A percentile compares a stretch with the other conserved stretches of the same genome.
Evolutionary conservation across 2,113 vertebrate species (phyloP).

Genomic region (Megaptera novaeangliae): DNA sequence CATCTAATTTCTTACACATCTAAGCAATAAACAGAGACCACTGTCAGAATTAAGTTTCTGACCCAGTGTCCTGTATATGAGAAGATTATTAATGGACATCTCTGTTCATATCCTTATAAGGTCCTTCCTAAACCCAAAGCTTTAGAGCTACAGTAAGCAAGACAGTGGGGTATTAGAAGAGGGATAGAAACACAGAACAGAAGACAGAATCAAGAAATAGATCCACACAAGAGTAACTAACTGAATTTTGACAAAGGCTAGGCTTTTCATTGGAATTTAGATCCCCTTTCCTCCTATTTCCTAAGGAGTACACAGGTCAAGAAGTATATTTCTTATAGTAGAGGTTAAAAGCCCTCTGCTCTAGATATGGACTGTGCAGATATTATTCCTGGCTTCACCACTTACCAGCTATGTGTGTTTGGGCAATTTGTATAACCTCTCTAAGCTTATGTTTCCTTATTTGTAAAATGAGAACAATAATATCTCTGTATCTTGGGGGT

Average conservation of each 20-base stretch:
- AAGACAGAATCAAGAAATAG: not conserved
- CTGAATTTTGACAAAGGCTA: not conserved
- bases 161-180: not conserved
- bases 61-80: not conserved
- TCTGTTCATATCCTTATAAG: not conserved
- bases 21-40: not conserved
- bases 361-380: not conserved
- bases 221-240: not conserved
- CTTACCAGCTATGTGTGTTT: not conserved
- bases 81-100: not conserved
- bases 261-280: not conserved
- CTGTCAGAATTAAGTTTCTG: not conserved
- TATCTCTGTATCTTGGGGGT: not conserved
- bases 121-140: not conserved
- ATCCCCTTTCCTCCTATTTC: not conserved
- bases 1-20: not conserved
- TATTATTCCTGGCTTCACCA: not conserved
- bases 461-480: slow-evolving; percentile 10
- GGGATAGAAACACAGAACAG: not conserved
- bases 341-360: not conserved
- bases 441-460: not conserved
- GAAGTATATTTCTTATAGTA: not conserved
- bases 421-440: not conserved
- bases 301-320: not conserved
- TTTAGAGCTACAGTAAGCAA: not conserved